Base-by-base conservation (phyloP, 2,797 vertebrate species). In the Gymnothorax javanicus region DNA sequence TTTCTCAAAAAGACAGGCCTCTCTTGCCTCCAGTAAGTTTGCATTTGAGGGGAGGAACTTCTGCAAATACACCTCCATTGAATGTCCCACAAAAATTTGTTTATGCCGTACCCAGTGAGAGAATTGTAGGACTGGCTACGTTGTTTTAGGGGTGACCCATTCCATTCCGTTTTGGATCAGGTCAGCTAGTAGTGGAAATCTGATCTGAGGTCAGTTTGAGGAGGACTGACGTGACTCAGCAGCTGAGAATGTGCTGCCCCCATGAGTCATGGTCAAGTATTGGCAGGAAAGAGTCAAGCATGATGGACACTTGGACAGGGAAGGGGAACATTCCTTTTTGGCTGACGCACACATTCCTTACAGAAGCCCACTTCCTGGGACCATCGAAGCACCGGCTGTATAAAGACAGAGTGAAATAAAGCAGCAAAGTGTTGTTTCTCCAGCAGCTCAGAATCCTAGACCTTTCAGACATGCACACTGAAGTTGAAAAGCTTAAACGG, bases 211-310 rank as follows among this genome's bases (percentile, higher is more conserved):
- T 81, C 54, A 71, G 86, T 88, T 82, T 81, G 82, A 87, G 85
- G 88, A 87, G 90, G 89, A 90, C 89, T 90, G 89, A 91, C 88
- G 88, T 86, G 81, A 86, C 84, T 73, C 85, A 91, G 89, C 91
- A 92, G 91, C 91, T 92, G 91, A 87, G 86, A 81, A 84, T 90
- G 88, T 64, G 2, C 83, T 82, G 54, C 79, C 33, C 43, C 71
- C 77, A 83, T 83, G 83, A 87, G 77, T 88, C 59, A 86, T 33
- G 58, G 67, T 85, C 27, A 86, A 69, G 54, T 57, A 87, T 33
- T 87, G 57, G 69, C 20, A 57, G 52, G 79, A 50, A 52, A 56
- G 23, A 17, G 17, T 8, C 20, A 25, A 83, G n/a, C 73, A n/a
- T 54, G 81, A 83, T 64, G 57, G 79, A 57, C 54, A 33, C 79